Conservation (phyloP, 2,888 invertebrate genomes). For the Chrysolina oricalcia region DNA sequence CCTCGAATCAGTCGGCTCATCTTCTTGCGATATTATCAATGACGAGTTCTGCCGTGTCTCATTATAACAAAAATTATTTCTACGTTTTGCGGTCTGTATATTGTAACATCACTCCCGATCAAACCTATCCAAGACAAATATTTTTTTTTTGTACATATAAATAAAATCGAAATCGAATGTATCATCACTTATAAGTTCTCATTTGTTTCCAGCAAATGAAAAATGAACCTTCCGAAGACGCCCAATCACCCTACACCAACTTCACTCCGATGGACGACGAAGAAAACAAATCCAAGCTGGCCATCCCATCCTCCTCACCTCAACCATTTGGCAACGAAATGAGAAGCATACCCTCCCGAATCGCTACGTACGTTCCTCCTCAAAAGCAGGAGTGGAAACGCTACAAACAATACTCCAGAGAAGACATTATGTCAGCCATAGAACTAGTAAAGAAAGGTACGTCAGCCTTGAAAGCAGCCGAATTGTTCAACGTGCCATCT, state of each 20-base stretch:
- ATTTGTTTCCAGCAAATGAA: slow-evolving; percentile 72
- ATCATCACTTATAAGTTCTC: background rate
- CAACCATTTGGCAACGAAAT: slow-evolving; percentile 76
- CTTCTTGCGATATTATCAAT: too few species aligned
- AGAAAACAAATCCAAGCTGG: slow-evolving; percentile 72
- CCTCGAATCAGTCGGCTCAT: too few species aligned
- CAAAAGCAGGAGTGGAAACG: slow-evolving; percentile 95
- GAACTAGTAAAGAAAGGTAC: slow-evolving; percentile 90
- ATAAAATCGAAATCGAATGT: too few species aligned
- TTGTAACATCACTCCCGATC: too few species aligned
- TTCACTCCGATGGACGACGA: slow-evolving; percentile 80
- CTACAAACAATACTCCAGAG: slow-evolving; percentile 92
- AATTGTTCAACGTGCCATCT: slow-evolving; percentile 90
- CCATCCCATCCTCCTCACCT: slow-evolving; percentile 76
- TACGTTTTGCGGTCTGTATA: too few species aligned
- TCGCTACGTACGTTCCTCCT: slow-evolving; percentile 82
- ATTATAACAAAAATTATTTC: too few species aligned
- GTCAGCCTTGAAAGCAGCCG: slow-evolving; percentile 91
- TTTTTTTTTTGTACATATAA: too few species aligned
- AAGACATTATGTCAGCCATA: slow-evolving; percentile 90
- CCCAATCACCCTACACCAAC: slow-evolving; percentile 86
- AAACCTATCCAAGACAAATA: too few species aligned
- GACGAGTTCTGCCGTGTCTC: too few species aligned
- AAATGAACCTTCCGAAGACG: slow-evolving; percentile 82
- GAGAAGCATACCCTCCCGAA: slow-evolving; percentile 71